Base-by-base conservation (phyloP, 2,113 vertebrate species). In the Cavia porcellus region DNA sequence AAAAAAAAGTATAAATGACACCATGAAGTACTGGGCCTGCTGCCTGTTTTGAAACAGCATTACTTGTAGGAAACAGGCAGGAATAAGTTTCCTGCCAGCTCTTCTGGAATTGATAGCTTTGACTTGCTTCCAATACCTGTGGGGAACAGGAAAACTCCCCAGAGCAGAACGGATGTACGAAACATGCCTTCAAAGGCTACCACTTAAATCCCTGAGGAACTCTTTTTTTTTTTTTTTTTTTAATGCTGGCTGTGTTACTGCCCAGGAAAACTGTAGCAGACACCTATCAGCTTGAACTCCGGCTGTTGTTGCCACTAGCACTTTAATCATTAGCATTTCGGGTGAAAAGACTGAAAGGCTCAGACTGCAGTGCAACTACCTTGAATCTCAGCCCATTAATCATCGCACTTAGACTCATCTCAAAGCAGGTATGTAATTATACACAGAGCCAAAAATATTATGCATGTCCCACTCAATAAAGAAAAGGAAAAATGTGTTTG, bases 371-470 rank as follows among this genome's bases (percentile, higher is more conserved):
- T 4, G 9, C 59, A 89, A 64, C 83, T n/a, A 86, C 17, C 50
- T 55, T 75, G 50, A 62, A 47, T 52, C 81, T 84, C 50, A 55
- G 90, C 25, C 55, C 62, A n/a, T 95, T 89, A 89, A 93, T 93
- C 79, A 95, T 2, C 89, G 55, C 2, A 70, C 52, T 94, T 66
- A 87, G 38, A 11, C 83, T 92, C 74, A 83, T 92, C 85, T 88
- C n/a, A 14, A 75, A 94, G 93, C 89, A 92, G 59, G 90, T 91
- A 90, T 50, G 35, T 77, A 89, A 91, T 88, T 87, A 92, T n/a
- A 93, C 3, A 68, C 32, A 77, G 35, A 92, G 84, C 55, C 83
- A 89, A 93, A 86, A 95, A 97, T 90, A 97, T 55, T 59, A 92
- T 61, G 68, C 45, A 55, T 32, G 35, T 45, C 47, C 45, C 86